A percentile compares a stretch with the other conserved stretches of the same genome.
phyloP scores from a whole-genome alignment of 2,888 invertebrate genomes.

The Caenorhabditis macrosperma region DNA sequence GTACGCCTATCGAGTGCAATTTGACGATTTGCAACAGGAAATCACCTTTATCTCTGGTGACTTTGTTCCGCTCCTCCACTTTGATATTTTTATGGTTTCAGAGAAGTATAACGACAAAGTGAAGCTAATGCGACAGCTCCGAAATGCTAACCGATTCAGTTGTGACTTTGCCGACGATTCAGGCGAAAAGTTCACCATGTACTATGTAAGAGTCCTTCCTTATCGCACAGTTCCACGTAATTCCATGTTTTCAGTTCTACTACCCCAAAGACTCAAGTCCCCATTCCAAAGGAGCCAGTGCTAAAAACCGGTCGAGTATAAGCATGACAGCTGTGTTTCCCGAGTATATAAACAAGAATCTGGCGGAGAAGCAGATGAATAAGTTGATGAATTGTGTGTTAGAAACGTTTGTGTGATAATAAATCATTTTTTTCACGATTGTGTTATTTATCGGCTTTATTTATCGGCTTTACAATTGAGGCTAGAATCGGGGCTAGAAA shows the following conservation, averaged over 20 bases:
- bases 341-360: constrained; percentile 50
- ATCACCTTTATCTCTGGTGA: constrained; percentile 39
- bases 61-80: no score
- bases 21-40: constrained; percentile 37
- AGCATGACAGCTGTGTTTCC: constrained; percentile 49
- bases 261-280: background rate
- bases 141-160: constrained; percentile 39
- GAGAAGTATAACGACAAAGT: constrained; percentile 38
- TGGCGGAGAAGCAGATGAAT: constrained; percentile 45
- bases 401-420: constrained; percentile 27
- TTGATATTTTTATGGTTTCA: constrained; percentile 9
- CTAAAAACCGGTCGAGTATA: constrained; percentile 18
- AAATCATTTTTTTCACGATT: constrained; percentile 10
- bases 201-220: constrained; percentile 42
- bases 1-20: constrained; percentile 47
- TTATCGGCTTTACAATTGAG: no score
- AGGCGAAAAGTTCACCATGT: constrained; percentile 37
- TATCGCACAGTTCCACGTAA: background rate
- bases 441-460: no score
- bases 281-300: background rate
- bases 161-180: constrained; percentile 37
- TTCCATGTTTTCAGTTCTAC: constrained; percentile 1
- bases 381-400: constrained; percentile 40
- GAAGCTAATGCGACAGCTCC: constrained; percentile 26
- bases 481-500: no score